Conservation (phyloP, 1,140 invertebrate species). For the Drosophila ogumai region DNA sequence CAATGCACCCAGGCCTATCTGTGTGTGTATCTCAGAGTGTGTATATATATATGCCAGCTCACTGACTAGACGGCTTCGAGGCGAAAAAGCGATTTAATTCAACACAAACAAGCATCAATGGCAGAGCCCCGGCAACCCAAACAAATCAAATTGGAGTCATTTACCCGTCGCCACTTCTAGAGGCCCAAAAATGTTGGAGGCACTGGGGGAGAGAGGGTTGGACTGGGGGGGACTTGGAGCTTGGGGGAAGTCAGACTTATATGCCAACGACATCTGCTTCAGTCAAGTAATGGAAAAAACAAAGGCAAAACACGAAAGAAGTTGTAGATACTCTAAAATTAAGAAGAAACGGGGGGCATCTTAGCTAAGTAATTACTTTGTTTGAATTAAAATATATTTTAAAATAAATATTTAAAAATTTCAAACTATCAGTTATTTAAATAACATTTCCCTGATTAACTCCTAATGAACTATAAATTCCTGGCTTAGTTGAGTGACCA, state of each 20-base stretch:
- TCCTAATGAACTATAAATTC: constrained; percentile 7
- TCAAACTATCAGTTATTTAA: no score
- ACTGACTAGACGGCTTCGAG: constrained; percentile 25
- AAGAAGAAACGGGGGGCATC: not conserved
- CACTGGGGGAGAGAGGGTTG: constrained; percentile 3
- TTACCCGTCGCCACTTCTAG: constrained; percentile 72
- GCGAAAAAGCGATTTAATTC: constrained; percentile 59
- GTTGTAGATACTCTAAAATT: constrained; percentile 24
- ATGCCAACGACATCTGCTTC: constrained; percentile 57
- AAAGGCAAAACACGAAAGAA: constrained; percentile 25
- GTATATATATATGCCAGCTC: constrained; percentile 8
- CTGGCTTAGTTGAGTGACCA: constrained; percentile 21
- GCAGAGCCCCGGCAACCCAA: constrained; percentile 52
- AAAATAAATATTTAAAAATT: no score
- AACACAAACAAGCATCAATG: constrained; percentile 56
- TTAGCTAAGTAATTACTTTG: not conserved
- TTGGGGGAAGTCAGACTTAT: constrained; percentile 34
- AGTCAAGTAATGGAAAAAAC: constrained; percentile 43
- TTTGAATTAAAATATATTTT: not conserved
- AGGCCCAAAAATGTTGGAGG: constrained; percentile 10
- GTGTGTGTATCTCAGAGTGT: not conserved
- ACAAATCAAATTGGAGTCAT: constrained; percentile 82
- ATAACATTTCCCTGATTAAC: not conserved
- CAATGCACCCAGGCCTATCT: constrained; percentile 48
- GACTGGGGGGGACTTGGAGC: not conserved